Evolutionary conservation across 2,888 invertebrate species (phyloP), one percentile per base, ranked within the genome.

Genomic region (Tenthredo scrophulariae): DNA sequence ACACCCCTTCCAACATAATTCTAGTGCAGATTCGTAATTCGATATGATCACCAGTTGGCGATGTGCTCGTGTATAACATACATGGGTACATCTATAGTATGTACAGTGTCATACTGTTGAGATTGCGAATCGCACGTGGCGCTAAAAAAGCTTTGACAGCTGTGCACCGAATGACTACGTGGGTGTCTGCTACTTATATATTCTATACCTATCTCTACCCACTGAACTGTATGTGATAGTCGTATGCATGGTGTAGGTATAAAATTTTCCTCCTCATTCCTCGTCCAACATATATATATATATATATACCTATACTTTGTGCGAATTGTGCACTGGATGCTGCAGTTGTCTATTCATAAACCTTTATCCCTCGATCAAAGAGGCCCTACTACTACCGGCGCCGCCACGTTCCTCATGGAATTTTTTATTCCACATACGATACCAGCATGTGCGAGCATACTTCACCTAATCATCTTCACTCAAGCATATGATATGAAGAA

Each of bases 71-170:
- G 43, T 74, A 74, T 22, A 74, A 74, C 43, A 43, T 33, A 54
- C 79, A 37, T 62, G 40, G 10, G n/a, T 72, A 72, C 72, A 40
- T 22, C 72, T 22, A 43, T 74, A n/a, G 33, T 22, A 40, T 26
- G 33, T 22, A 40, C 62, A 50, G 80, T 80, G 80, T 80, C 58
- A 62, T 40, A 80, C 62, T 62, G 43, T 43, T 74, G 58, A 84
- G 84, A 84, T 84, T 84, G 84, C 74, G 13, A 84, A 84, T 84
- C 84, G 75, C 84, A 84, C 84, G 84, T 84, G 84, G 58, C 84
- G 62, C 46, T 74, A 65, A 74, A 84, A 75, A 84, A 74, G 75
- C 84, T 75, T 26, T 58, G 75, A 74, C 84, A 84, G 84, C 84
- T 84, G 84, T 58, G 62, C 75, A 80, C 62, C 80, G 80, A 80